Evolutionary conservation across 2,888 invertebrate species (phyloP).

Genomic region (Neoscelio sp.): DNA sequence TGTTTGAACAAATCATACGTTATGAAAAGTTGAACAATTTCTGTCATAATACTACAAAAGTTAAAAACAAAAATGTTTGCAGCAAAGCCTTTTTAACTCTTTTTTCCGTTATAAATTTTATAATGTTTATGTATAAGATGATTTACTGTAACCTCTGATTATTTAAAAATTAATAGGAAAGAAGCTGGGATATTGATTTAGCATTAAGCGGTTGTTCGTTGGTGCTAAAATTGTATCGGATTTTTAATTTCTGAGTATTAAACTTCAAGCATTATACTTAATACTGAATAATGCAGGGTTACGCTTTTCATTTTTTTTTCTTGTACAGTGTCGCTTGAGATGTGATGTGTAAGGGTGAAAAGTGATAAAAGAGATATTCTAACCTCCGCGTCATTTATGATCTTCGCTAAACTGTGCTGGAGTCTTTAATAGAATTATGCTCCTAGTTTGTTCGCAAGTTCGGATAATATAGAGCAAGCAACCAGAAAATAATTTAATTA

Average conservation of each 20-base stretch:
- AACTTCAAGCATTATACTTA: background rate
- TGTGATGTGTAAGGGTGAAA: background rate
- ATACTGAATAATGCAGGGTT: background rate
- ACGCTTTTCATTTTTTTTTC: slow-evolving; percentile 12
- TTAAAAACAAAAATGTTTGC: no score
- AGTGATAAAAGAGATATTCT: slow-evolving; percentile 1
- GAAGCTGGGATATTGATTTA: background rate
- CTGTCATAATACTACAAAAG: no score
- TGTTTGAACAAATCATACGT: slow-evolving; percentile 45
- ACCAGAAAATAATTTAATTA: slow-evolving; percentile 1
- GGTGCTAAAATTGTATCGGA: slow-evolving; percentile 19
- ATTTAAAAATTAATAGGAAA: background rate
- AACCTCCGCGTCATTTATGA: slow-evolving; percentile 4
- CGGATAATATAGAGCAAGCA: background rate
- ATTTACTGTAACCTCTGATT: no score
- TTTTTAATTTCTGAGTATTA: no score
- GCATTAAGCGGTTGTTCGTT: background rate
- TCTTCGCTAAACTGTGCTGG: slow-evolving; percentile 13
- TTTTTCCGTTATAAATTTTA: no score
- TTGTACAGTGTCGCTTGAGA: background rate
- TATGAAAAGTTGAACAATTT: slow-evolving; percentile 2
- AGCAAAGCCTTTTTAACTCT: no score
- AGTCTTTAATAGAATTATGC: slow-evolving; percentile 31
- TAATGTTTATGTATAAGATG: no score
- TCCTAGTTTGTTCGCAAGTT: slow-evolving; percentile 10